Evolutionary conservation across 2,888 invertebrate species (phyloP), one percentile per base, ranked within the genome.

Genomic region (Polia nebulosa): DNA sequence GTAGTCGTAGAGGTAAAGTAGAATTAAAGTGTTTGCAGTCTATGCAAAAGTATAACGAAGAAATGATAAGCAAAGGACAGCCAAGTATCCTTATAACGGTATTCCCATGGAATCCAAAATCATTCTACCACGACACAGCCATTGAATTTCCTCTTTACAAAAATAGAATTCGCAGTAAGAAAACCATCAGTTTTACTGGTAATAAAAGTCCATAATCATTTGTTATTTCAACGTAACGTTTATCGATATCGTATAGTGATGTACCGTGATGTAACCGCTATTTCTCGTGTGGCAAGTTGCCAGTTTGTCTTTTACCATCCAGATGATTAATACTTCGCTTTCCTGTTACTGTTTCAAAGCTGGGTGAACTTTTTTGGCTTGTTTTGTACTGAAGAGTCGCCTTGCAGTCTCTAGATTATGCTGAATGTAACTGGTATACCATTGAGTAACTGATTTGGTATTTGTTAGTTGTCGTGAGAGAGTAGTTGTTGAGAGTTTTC

Each of bases 211-310:
- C 63, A 74, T 78, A 79, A 78, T 66, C 49, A 70, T 81, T 83
- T 78, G 78, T 74, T 76, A 69, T 47, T 47, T 22, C 22, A 51
- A 36, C 52, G 53, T 49, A 55, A 64, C 69, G 66, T 70, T 72
- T 76, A 74, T 77, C 64, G 75, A 62, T 78, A 78, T 80, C 64
- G 13, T 13, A 1, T 13, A 32, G 32, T 45, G 60, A 45, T 72
- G 74, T 69, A 64, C 55, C 45, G 32, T 86, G 85, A 85, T 81
- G 84, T 81, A 86, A 86, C 71, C 55, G 71, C 58, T 65, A 79
- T 85, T 83, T 70, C 65, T 67, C 44, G 17, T 58, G 72, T 86
- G 87, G 87, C 87, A 59, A 0, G 2, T 7, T 51, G 84, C 87
- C 87, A 86, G 58, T 41, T 63, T 76, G 59, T 81, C 76, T 81